Evolutionary conservation across 2,888 invertebrate genomes (phyloP).

Genomic region (Campopleginae sp.): DNA sequence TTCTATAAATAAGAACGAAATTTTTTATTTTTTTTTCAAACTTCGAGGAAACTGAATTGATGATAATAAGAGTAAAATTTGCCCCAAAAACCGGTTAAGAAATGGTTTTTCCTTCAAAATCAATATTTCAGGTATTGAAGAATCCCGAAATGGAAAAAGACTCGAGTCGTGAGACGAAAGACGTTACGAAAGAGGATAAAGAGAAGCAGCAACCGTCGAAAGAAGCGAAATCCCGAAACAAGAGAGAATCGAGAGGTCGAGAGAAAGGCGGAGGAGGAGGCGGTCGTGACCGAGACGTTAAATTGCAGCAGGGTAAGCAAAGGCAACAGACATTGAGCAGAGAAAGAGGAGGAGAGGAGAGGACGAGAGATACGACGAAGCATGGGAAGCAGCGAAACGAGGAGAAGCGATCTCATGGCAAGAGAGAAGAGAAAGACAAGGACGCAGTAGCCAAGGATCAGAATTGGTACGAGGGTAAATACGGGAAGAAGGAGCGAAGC

Average conservation of each 20-base stretch:
- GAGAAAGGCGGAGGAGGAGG: conserved; percentile 60
- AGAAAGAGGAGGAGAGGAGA: conserved; percentile 57
- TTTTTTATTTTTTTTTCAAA: too few relatives aligned
- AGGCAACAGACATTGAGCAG: conserved; percentile 76
- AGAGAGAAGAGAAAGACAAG: conserved; percentile 82
- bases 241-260: conserved; percentile 80
- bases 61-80: background rate
- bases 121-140: conserved; percentile 78
- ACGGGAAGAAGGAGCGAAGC: conserved; percentile 77
- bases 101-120: background rate
- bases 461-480: conserved; percentile 74
- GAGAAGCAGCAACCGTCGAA: conserved; percentile 78
- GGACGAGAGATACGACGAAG: conserved; percentile 56
- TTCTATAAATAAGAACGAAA: background rate
- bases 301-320: conserved; percentile 77
- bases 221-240: conserved; percentile 81
- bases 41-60: background rate
- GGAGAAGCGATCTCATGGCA: conserved; percentile 80
- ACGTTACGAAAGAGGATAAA: conserved; percentile 82
- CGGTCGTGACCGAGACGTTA: conserved; percentile 82
- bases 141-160: conserved; percentile 81
- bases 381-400: conserved; percentile 79
- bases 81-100: background rate
- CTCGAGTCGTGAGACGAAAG: conserved; percentile 78
- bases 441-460: conserved; percentile 76